Evolutionary conservation across 2,888 invertebrate genomes (phyloP).

Genomic region (Onchidella celtica): DNA sequence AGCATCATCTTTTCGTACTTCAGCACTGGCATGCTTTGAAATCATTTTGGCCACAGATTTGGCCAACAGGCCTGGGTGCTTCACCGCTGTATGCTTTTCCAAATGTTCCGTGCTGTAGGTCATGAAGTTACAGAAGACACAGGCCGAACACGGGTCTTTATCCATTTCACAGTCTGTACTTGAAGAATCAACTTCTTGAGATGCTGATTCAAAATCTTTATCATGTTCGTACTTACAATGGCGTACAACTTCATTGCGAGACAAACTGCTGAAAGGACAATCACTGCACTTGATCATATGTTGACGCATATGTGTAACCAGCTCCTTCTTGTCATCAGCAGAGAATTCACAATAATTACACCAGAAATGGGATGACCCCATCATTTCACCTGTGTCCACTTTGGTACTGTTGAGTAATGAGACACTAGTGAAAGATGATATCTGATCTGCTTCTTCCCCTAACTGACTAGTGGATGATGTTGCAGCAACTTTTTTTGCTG

Average conservation of each 20-base stretch:
- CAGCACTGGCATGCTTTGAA: slow-evolving; percentile 32
- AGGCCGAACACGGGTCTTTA: slow-evolving; percentile 48
- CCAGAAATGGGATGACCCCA: slow-evolving; percentile 19
- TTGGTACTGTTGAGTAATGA: not conserved
- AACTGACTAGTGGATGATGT: slow-evolving; percentile 44
- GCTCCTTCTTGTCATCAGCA: slow-evolving; percentile 31
- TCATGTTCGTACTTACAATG: slow-evolving; percentile 47
- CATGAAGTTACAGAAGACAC: slow-evolving; percentile 47
- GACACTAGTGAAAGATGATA: slow-evolving; percentile 31
- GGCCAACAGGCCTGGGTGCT: slow-evolving; percentile 45
- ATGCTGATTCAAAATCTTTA: slow-evolving; percentile 21
- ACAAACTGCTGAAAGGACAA: slow-evolving; percentile 46
- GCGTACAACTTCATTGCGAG: slow-evolving; percentile 30
- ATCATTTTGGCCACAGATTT: slow-evolving; percentile 49
- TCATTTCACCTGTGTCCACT: not conserved
- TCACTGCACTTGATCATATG: slow-evolving; percentile 46
- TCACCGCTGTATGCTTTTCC: slow-evolving; percentile 38
- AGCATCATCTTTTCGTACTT: slow-evolving; percentile 37
- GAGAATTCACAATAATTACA: slow-evolving; percentile 47
- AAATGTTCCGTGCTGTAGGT: slow-evolving; percentile 49
- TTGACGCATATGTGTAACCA: slow-evolving; percentile 35
- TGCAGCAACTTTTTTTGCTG: slow-evolving; percentile 35
- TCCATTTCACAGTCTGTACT: slow-evolving; percentile 47
- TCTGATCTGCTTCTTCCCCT: slow-evolving; percentile 40
- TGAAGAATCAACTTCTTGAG: slow-evolving; percentile 35